Base-by-base conservation (phyloP, 2,888 invertebrate genomes). In the Phyto melanocephala region DNA sequence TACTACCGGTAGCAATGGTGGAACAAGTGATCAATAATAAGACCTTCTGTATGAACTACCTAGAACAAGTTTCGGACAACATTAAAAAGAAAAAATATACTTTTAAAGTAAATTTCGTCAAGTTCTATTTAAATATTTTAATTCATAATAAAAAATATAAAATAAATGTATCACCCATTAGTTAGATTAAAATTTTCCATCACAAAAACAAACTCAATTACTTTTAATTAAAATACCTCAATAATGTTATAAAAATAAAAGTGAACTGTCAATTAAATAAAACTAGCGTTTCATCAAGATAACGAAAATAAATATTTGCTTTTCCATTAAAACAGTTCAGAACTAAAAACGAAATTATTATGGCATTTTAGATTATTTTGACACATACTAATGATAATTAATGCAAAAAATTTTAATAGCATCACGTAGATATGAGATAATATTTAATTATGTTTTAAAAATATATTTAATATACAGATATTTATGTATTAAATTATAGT, bases 341-440 rank as follows among this genome's bases (percentile, higher is more conserved):
- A 40, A 54, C n/a, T 37, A 37, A 24, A 52, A 67, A 40, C 2
- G 0, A 13, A 40, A 42, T 52, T 65, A 40, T 45, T 45, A 13
- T 35, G 10, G n/a, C 1, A 13, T 4, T 54, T 28, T 54, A 13
- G 56, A 28, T 71, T 33, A 50, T 15, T 62, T 33, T 52, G 50
- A 40, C 62, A 72, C 52, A 72, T 40, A 22, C 28, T 28, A 52
- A 40, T 72, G 60, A 72, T 62, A 72, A 24, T 15, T 50, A 60
- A 60, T 42, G 13, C 15, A 20, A 45, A 37, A n/a, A 47, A 47
- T 71, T 60, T 22, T 22, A 71, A 71, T 60, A 37, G 40, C 60
- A 72, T 62, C 72, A 72, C 72, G 72, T 72, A 22, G 28, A 40
- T 62, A 17, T 71, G 71, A 71, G 47, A 58, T 4, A 42, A 17